A percentile compares a stretch with the other conserved stretches of the same genome.
These are phyloP conservation scores for Athetis lepigone DNA, from an alignment of 2,888 invertebrate genomes.

Conservation along the genomic window DNA sequence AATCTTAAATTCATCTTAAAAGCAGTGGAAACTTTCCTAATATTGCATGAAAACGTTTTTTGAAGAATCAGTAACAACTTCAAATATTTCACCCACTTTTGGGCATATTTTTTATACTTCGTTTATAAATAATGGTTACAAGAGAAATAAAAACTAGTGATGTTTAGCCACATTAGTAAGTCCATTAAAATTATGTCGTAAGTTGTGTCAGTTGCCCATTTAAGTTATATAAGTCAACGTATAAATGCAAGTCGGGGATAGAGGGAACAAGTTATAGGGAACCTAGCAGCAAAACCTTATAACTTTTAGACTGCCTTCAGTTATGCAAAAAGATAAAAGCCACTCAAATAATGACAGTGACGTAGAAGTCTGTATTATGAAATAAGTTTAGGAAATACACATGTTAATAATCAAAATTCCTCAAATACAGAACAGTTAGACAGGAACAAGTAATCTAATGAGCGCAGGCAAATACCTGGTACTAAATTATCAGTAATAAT, in stretches of 20 bases:
- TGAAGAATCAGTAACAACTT: neutral
- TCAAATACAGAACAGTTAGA: neutral
- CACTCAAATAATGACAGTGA: neutral
- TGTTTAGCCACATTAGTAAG: neutral
- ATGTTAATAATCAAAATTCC: neutral
- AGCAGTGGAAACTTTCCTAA: neutral
- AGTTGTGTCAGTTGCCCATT: constrained; percentile 17
- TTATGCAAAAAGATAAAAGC: neutral
- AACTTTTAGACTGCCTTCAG: neutral
- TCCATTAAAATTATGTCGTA: neutral
- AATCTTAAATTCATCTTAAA: constrained; percentile 6
- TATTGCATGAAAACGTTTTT: neutral
- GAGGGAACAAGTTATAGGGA: too few species aligned
- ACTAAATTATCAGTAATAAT: constrained; percentile 33
- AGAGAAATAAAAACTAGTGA: neutral
- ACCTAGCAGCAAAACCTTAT: constrained; percentile 15
- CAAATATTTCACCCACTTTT: neutral
- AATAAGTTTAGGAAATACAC: neutral
- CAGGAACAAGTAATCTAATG: neutral
- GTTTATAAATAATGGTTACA: neutral
- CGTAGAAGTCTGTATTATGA: neutral
- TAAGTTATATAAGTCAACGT: constrained; percentile 8
- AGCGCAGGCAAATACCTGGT: constrained; percentile 14
- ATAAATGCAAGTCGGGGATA: too few species aligned
- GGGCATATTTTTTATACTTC: neutral